Conservation (phyloP, 1,140 invertebrate species). For the Temnothorax longispinosus region DNA sequence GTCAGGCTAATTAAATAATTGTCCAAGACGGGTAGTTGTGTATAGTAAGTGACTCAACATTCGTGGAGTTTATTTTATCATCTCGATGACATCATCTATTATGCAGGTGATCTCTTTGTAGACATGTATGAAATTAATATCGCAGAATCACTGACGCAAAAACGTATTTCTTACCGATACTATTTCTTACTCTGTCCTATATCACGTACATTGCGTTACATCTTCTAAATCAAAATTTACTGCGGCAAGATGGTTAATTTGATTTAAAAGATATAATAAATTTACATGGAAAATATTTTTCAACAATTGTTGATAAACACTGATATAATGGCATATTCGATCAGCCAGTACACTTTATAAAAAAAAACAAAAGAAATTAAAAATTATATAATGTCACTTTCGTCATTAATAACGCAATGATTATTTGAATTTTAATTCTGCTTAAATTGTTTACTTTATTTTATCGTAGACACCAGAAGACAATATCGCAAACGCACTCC, state of each 20-base stretch:
- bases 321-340: background rate
- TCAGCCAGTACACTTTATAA: background rate
- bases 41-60: constrained; percentile 43
- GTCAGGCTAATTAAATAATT: constrained; percentile 25
- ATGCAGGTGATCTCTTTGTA: constrained; percentile 24
- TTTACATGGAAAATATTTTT: background rate
- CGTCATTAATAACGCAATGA: background rate
- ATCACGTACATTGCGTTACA: background rate
- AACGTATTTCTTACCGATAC: background rate
- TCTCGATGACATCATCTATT: constrained; percentile 58
- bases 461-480: background rate
- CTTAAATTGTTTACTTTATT: background rate
- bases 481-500: background rate
- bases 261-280: background rate
- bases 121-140: background rate
- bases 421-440: background rate
- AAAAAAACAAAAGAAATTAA: background rate
- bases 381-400: background rate
- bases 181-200: too few relatives aligned
- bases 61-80: background rate
- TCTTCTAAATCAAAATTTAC: background rate
- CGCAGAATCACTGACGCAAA: background rate
- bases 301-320: background rate
- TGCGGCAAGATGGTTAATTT: background rate
- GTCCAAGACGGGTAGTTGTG: background rate